phyloP scores from a whole-genome alignment of 1,140 invertebrate genomes.

The Aporrectodea caliginosa region DNA sequence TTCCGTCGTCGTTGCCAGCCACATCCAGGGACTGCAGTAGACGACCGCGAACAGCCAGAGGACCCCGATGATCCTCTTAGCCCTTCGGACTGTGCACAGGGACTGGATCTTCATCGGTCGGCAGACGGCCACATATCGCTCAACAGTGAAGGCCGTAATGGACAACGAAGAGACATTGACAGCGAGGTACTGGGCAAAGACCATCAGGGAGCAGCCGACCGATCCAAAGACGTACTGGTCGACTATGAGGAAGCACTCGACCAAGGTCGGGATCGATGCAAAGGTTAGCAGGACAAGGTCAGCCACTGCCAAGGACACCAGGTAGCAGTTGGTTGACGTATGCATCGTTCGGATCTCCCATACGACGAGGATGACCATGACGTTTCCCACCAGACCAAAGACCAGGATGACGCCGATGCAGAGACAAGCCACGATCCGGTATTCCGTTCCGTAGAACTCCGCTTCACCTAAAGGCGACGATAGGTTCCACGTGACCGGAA shows the following conservation, averaged over 20 bases:
- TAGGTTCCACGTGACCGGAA: not conserved
- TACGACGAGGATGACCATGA: slow-evolving; percentile 57
- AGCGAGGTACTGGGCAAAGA: slow-evolving; percentile 66
- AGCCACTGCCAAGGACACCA: slow-evolving; percentile 86
- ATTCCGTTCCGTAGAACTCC: slow-evolving; percentile 57
- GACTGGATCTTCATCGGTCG: slow-evolving; percentile 83
- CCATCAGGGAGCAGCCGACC: slow-evolving; percentile 60
- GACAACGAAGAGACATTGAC: slow-evolving; percentile 84
- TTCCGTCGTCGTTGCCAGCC: slow-evolving; percentile 39
- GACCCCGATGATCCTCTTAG: slow-evolving; percentile 60
- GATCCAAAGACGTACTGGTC: slow-evolving; percentile 64
- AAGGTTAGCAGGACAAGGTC: slow-evolving; percentile 77
- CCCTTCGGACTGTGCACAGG: slow-evolving; percentile 61
- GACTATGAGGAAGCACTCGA: slow-evolving; percentile 63
- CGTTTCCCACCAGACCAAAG: slow-evolving; percentile 48
- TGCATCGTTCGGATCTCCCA: slow-evolving; percentile 56
- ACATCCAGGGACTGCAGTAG: slow-evolving; percentile 51
- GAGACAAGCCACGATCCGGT: slow-evolving; percentile 61
- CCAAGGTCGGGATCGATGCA: slow-evolving; percentile 61
- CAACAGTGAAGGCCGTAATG: slow-evolving; percentile 88
- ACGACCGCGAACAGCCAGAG: slow-evolving; percentile 62
- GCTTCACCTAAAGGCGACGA: slow-evolving; percentile 27
- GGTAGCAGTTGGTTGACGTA: slow-evolving; percentile 77
- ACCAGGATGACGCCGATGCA: slow-evolving; percentile 62
- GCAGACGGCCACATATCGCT: slow-evolving; percentile 90